phyloP scores from a whole-genome alignment of 2,797 vertebrate genomes.

The Lemur catta region DNA sequence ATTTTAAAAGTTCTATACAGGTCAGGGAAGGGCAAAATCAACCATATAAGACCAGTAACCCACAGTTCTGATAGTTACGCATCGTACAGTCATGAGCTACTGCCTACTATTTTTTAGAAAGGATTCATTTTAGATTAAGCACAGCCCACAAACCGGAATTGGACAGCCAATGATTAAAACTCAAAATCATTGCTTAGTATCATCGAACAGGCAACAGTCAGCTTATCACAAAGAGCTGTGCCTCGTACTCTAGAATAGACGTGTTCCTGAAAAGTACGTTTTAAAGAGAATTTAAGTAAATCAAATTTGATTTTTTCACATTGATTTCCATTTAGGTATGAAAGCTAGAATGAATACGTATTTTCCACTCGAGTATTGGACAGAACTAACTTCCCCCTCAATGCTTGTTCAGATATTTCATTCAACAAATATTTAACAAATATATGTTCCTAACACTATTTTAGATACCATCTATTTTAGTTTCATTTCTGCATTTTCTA shows the following conservation, averaged over 20 bases:
- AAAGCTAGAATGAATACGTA: not conserved
- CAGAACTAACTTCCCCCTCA: not conserved
- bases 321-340: not conserved
- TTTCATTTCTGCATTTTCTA: not conserved
- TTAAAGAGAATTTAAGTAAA: constrained; percentile 28
- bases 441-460: not conserved
- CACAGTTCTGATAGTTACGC: not conserved
- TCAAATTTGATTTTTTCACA: constrained; percentile 33
- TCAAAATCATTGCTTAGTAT: not conserved
- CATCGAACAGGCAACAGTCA: not conserved
- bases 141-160: not conserved
- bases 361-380: not conserved
- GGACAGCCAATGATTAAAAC: not conserved
- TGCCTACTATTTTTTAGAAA: not conserved
- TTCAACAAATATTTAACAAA: not conserved
- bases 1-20: not conserved
- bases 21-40: not conserved
- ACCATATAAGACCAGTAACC: not conserved
- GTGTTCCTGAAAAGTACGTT: not conserved
- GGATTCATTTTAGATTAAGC: not conserved
- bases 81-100: not conserved
- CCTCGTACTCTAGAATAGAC: not conserved
- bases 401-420: not conserved
- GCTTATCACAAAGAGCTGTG: not conserved
- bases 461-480: not conserved